phyloP scores from a whole-genome alignment of 2,888 invertebrate species.

The Lymantria dispar region DNA sequence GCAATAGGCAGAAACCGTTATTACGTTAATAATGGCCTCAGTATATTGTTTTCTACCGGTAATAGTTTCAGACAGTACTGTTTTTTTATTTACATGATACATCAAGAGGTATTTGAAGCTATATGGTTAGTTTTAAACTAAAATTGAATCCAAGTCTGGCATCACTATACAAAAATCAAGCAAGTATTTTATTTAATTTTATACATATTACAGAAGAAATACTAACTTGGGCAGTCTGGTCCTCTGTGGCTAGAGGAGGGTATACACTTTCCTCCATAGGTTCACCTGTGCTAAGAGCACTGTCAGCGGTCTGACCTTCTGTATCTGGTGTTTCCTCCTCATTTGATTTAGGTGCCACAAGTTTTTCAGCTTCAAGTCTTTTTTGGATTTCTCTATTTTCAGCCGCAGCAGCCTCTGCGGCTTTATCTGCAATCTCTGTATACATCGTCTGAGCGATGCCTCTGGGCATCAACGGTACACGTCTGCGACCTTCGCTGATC shows the following conservation, averaged over 20 bases:
- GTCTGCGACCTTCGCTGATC: slow-evolving; percentile 93
- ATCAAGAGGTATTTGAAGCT: no score
- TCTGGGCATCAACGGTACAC: slow-evolving; percentile 91
- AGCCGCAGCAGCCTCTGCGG: slow-evolving; percentile 77
- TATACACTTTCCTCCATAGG: slow-evolving; percentile 54
- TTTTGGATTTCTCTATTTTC: slow-evolving; percentile 67
- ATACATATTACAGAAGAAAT: background rate
- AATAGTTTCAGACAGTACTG: no score
- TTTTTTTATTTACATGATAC: background rate
- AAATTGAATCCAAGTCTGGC: no score
- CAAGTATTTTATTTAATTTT: no score
- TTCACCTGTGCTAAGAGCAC: slow-evolving; percentile 48
- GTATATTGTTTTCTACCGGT: no score
- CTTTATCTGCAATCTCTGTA: slow-evolving; percentile 91
- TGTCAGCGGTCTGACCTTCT: slow-evolving; percentile 60
- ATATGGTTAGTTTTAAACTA: no score
- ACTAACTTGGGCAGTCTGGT: slow-evolving; percentile 65
- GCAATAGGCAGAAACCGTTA: no score
- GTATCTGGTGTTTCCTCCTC: slow-evolving; percentile 57
- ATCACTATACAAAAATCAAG: no score
- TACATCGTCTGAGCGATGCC: slow-evolving; percentile 93
- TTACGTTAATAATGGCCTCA: no score
- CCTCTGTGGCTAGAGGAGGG: slow-evolving; percentile 73
- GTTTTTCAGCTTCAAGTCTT: slow-evolving; percentile 62
- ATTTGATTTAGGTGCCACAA: slow-evolving; percentile 57